Evolutionary conservation across 2,113 vertebrate genomes (phyloP), one percentile per base, ranked within the genome.

Genomic region (Tyrannus savana): DNA sequence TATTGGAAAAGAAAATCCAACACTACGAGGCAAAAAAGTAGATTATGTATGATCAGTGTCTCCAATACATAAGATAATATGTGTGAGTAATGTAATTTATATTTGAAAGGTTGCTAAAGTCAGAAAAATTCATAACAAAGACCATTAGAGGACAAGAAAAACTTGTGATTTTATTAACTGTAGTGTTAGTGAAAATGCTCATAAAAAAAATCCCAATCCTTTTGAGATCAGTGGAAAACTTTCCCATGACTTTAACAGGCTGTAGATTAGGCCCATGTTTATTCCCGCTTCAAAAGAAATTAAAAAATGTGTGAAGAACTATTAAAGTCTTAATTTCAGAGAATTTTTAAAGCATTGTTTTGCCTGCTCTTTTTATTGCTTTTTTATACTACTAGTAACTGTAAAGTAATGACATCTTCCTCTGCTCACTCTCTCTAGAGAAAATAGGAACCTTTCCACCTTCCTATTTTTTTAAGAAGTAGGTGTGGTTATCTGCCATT

Each of bases 401-500:
- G 7, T 63, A 82, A 46, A 31, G 24, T 64, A 50, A 41, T 49
- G 23, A 10, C 21, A 68, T 33, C 16, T 58, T 91, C 23, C 58
- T 53, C 46, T 53, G 8, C 10, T 77, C 46, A 53, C 52, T 37
- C 25, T 66, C 16, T 44, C 33, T 79, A 42, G 63, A 94, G 56
- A 74, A 47, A 35, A 35, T 47, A 30, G 74, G 11, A 4, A 42
- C 2, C 25, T 83, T 86, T 85, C 25, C 22, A 50, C 30, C 79
- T 75, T 71, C 19, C 58, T 6, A 42, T 88, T 85, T 92, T 76
- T 83, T 90, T 2, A 50, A 85, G 31, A 92, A 90, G 50, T 84
- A 90, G 89, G 86, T 5, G 37, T 92, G 50, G 72, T 86, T 89
- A 78, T 56, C 84, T 96, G 81, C 46, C 60, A 42, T 90, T 60